Evolutionary conservation across 2,113 vertebrate genomes (phyloP).

Genomic region (Cathartes aura): DNA sequence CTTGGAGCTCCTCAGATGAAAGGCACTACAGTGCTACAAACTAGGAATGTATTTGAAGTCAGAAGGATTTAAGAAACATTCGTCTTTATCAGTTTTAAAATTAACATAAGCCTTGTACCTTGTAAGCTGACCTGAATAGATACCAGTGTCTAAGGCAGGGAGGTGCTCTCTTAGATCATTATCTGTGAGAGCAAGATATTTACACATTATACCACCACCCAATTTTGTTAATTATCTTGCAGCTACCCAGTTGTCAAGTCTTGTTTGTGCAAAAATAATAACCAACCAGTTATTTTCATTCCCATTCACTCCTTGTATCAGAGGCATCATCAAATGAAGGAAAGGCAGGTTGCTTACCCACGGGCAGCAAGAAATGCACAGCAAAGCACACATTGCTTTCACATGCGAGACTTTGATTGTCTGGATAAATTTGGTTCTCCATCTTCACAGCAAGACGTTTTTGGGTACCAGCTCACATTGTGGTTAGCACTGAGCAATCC

Average conservation of each 20-base stretch:
- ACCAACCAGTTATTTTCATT: background rate
- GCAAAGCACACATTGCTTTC: background rate
- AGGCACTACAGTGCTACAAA: background rate
- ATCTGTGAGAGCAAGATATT: background rate
- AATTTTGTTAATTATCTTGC: background rate
- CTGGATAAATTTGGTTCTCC: background rate
- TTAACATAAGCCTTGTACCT: background rate
- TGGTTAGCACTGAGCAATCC: background rate
- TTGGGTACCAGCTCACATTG: background rate
- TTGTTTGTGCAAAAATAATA: background rate
- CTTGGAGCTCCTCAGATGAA: background rate
- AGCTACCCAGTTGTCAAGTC: background rate
- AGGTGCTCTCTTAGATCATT: background rate
- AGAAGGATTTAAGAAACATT: background rate
- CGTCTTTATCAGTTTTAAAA: background rate
- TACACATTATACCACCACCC: background rate
- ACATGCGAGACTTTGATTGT: background rate
- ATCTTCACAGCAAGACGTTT: background rate
- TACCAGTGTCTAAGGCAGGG: background rate
- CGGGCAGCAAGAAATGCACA: background rate
- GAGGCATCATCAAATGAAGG: background rate
- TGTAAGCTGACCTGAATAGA: background rate
- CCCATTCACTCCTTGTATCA: accelerated
- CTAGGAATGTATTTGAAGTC: background rate
- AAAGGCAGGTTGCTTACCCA: background rate